These are phyloP conservation scores for Pyrrhia umbra DNA, from an alignment of 2,888 invertebrate species.

Conservation along the genomic window DNA sequence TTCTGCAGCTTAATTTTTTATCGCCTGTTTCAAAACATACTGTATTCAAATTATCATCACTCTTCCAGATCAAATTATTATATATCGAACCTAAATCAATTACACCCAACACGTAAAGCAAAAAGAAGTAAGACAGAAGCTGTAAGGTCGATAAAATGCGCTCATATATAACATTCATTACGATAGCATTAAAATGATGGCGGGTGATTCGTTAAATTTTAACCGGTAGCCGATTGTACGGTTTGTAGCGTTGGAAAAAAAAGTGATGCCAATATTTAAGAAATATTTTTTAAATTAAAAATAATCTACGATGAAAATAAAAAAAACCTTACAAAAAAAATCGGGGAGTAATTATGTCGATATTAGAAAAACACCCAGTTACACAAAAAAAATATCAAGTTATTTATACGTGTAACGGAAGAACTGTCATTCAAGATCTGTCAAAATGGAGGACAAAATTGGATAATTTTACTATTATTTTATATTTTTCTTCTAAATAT, in stretches of 20 bases:
- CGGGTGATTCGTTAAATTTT: conserved; percentile 74
- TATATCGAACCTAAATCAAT: conserved; percentile 55
- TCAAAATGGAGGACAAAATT: no score
- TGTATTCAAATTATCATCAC: conserved; percentile 18
- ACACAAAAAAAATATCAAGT: no score
- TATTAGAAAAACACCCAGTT: no score
- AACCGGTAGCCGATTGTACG: conserved; percentile 71
- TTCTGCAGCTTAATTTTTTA: neutral
- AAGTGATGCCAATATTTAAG: no score
- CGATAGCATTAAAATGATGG: conserved; percentile 71
- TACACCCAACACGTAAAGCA: conserved; percentile 43
- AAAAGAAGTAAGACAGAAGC: conserved; percentile 59
- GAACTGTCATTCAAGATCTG: no score
- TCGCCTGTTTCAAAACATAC: conserved; percentile 15
- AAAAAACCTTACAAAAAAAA: no score
- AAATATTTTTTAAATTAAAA: neutral
- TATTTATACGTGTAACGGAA: no score
- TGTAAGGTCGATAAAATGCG: conserved; percentile 64
- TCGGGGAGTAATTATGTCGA: no score
- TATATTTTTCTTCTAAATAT: no score
- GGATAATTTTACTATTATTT: no score
- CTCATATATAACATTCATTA: conserved; percentile 71
- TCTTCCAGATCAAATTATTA: conserved; percentile 40
- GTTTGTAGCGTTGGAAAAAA: conserved; percentile 53
- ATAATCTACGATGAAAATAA: no score